A percentile compares a stretch with the other conserved stretches of the same genome.
These are phyloP conservation scores for Microplitis deprimator DNA, from an alignment of 2,888 invertebrate genomes.

Conservation along the genomic window DNA sequence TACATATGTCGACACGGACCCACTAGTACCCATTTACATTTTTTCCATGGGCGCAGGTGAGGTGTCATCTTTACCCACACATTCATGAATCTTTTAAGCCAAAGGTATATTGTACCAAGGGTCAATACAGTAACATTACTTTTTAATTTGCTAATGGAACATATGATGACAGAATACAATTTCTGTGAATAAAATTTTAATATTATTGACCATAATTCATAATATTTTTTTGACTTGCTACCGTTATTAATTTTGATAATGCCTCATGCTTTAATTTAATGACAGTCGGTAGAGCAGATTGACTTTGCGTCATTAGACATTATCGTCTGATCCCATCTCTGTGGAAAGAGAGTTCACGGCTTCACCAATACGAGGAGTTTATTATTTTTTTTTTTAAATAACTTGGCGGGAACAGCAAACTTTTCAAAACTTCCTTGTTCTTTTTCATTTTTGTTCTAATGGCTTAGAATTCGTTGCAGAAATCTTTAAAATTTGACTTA, in stretches of 20 bases:
- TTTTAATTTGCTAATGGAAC: constrained; percentile 25
- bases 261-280: constrained; percentile 15
- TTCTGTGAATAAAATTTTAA: background rate
- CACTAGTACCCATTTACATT: constrained; percentile 8
- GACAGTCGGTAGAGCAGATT: constrained; percentile 61
- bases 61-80: constrained; percentile 17
- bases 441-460: too few species aligned
- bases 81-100: constrained; percentile 9
- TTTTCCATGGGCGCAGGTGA: constrained; percentile 53
- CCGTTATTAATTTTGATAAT: background rate
- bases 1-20: constrained; percentile 28
- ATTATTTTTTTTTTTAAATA: constrained; percentile 25
- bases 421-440: background rate
- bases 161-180: background rate
- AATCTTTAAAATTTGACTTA: too few species aligned
- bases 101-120: background rate
- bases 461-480: too few species aligned
- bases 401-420: background rate
- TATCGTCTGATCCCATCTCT: constrained; percentile 36
- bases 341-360: constrained; percentile 44
- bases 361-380: constrained; percentile 53
- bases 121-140: constrained; percentile 5
- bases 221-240: background rate
- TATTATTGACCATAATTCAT: background rate
- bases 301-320: constrained; percentile 54